Percentiles rank a stretch among this genome's conserved stretches.
Evolutionary conservation across 2,113 vertebrate genomes (phyloP).

Genomic region (Notarius lentiginosus): DNA sequence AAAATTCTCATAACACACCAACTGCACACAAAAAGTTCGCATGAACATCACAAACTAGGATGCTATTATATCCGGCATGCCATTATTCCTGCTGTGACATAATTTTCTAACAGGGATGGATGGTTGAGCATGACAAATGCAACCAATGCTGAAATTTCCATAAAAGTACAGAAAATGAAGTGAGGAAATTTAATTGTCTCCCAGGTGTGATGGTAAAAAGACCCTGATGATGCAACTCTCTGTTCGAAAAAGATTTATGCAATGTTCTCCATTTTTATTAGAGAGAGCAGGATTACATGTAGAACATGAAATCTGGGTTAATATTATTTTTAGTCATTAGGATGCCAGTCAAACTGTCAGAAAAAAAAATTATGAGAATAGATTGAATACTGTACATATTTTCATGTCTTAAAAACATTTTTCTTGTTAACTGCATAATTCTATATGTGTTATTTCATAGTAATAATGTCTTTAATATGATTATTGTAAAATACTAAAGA

Average conservation of each 20-base stretch:
- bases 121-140: not conserved
- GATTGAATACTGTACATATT: not conserved
- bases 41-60: not conserved
- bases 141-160: not conserved
- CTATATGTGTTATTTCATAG: not conserved
- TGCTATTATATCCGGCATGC: not conserved
- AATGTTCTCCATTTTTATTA: not conserved
- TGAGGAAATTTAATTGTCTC: conserved; percentile 1
- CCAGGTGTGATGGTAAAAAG: not conserved
- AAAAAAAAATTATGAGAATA: not conserved
- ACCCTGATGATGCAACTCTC: not conserved
- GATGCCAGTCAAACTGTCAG: not conserved
- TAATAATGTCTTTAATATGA: not conserved
- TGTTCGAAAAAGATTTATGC: not conserved
- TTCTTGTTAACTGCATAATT: not conserved
- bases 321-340: not conserved
- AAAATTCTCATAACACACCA: not conserved
- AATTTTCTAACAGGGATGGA: conserved; percentile 12
- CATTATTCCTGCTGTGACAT: not conserved
- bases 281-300: not conserved
- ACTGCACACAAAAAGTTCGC: not conserved
- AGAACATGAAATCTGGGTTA: not conserved
- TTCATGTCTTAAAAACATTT: not conserved
- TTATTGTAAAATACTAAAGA: not conserved
- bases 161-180: conserved; percentile 12